Evolutionary conservation across 2,888 invertebrate species (phyloP).

Genomic region (Yponomeuta plumbellus): DNA sequence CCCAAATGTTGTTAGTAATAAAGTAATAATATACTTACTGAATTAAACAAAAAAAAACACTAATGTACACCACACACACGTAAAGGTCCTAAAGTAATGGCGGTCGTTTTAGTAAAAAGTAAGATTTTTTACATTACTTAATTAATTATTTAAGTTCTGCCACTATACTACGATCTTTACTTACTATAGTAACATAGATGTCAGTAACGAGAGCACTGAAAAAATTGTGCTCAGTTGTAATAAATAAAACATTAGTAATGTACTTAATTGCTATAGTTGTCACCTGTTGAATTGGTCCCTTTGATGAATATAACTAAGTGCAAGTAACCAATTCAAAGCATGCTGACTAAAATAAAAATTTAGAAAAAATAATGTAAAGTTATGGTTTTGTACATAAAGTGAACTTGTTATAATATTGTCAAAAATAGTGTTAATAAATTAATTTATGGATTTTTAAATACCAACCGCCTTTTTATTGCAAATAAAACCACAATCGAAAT

Average conservation of each 20-base stretch:
- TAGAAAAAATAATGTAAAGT: constrained; percentile 24
- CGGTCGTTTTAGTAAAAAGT: neutral
- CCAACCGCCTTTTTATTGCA: constrained; percentile 28
- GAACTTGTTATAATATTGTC: constrained; percentile 69
- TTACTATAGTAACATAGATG: neutral
- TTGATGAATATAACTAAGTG: neutral
- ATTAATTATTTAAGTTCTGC: neutral
- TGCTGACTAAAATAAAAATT: constrained; percentile 14
- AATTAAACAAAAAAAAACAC: constrained; percentile 37
- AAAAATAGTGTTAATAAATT: constrained; percentile 72
- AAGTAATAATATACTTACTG: constrained; percentile 37
- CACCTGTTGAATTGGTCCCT: constrained; percentile 19
- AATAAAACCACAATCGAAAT: neutral
- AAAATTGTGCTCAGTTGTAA: constrained; percentile 7
- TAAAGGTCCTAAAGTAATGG: constrained; percentile 18
- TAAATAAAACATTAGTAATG: neutral
- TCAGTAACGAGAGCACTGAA: constrained; percentile 2
- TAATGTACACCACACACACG: constrained; percentile 3
- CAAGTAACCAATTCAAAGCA: constrained; percentile 15
- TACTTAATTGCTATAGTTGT: constrained; percentile 20
- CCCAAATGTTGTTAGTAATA: constrained; percentile 29
- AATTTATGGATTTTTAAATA: constrained; percentile 69
- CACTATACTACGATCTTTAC: neutral
- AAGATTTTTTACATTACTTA: neutral
- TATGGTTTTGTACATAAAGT: constrained; percentile 66